Conservation (phyloP, 2,113 vertebrate genomes). For the Pseudorasbora parva region DNA sequence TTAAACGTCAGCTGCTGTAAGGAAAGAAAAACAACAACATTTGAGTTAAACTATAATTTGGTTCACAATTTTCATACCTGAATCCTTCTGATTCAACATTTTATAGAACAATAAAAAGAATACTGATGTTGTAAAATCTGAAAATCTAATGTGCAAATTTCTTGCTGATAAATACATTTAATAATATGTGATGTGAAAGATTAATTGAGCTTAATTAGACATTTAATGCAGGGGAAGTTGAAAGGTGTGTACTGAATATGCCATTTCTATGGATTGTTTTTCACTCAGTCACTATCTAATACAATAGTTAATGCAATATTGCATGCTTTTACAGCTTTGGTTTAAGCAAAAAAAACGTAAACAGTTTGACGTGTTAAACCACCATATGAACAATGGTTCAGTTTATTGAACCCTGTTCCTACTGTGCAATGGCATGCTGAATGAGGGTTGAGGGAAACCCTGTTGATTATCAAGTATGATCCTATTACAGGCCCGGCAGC, state of each 20-base stretch:
- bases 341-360: background rate
- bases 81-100: background rate
- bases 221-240: background rate
- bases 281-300: background rate
- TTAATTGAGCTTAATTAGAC: background rate
- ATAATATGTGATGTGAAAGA: background rate
- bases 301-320: background rate
- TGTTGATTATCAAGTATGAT: conserved; percentile 42
- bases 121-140: background rate
- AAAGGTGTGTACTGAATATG: background rate
- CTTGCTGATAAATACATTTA: background rate
- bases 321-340: background rate
- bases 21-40: conserved; percentile 14
- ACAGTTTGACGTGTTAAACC: background rate
- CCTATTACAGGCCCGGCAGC: conserved; percentile 46
- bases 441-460: conserved; percentile 34
- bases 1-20: conserved; percentile 75
- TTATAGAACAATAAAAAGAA: background rate
- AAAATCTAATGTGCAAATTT: no score
- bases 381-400: conserved; percentile 1
- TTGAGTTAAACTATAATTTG: background rate
- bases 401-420: background rate
- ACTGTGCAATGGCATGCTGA: background rate
- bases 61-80: background rate
- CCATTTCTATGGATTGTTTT: no score